Conservation (phyloP, 2,113 vertebrate genomes). For the Rhabdomys dilectus region DNA sequence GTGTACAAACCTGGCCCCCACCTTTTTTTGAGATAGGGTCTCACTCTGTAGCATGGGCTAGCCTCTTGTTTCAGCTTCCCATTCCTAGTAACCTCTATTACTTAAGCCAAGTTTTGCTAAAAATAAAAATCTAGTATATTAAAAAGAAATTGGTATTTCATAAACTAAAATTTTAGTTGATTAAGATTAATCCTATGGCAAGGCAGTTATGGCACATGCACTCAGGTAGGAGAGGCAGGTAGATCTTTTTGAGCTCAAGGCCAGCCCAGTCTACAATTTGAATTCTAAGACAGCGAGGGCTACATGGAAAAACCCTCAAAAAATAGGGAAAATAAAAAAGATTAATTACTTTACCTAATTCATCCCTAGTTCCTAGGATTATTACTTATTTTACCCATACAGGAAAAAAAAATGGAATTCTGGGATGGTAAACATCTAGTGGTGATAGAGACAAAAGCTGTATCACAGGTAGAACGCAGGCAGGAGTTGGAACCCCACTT, state of each 20-base stretch:
- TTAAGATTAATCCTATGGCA: not conserved
- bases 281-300: not conserved
- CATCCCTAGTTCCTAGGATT: conserved; percentile 44
- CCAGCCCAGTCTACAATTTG: not conserved
- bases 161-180: conserved; percentile 44
- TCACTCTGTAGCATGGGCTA: not conserved
- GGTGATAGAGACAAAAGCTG: not conserved
- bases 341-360: conserved; percentile 52
- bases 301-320: not conserved
- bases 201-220: not conserved
- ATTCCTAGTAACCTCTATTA: not conserved
- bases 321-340: not conserved
- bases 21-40: not conserved
- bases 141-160: conserved; percentile 16
- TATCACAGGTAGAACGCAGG: not conserved
- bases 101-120: conserved; percentile 33
- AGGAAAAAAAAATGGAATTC: conserved; percentile 38
- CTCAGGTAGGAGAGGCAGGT: not conserved
- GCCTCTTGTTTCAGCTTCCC: not conserved
- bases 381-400: conserved; percentile 13
- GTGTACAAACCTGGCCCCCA: not conserved
- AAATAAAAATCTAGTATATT: not conserved
- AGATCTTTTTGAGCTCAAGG: not conserved
- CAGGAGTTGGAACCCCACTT: not conserved
- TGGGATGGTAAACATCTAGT: conserved; percentile 37